Conservation (phyloP, 2,113 vertebrate species). For the Stictonetta naevosa region DNA sequence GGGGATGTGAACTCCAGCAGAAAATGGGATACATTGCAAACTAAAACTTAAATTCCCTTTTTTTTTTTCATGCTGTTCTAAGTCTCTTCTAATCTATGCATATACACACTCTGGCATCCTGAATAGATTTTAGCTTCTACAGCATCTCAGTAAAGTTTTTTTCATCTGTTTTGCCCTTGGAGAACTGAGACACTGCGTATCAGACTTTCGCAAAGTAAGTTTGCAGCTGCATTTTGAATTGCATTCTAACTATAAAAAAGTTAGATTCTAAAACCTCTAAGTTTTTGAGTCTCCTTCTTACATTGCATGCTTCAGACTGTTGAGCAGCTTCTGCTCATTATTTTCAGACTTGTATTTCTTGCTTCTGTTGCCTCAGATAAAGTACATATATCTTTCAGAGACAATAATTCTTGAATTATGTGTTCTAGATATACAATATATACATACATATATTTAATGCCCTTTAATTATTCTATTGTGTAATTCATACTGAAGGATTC, state of each 20-base stretch:
- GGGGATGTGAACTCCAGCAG: background rate
- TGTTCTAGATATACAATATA: background rate
- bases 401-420: background rate
- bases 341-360: background rate
- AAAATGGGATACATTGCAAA: background rate
- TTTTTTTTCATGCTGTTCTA: background rate
- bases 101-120: background rate
- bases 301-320: background rate
- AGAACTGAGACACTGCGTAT: background rate
- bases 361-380: background rate
- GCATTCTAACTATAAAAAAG: background rate
- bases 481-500: background rate
- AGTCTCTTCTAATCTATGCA: background rate
- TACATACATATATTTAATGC: background rate
- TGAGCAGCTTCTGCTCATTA: background rate
- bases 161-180: background rate
- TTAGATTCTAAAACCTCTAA: too few species aligned
- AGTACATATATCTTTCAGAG: background rate
- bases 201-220: background rate
- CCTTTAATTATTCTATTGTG: background rate
- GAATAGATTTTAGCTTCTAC: background rate
- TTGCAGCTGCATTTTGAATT: background rate
- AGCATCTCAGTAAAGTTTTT: background rate
- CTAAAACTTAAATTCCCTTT: background rate
- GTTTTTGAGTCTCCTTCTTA: background rate